Evolutionary conservation across 2,888 invertebrate genomes (phyloP).

Genomic region (Tridacna crocea): DNA sequence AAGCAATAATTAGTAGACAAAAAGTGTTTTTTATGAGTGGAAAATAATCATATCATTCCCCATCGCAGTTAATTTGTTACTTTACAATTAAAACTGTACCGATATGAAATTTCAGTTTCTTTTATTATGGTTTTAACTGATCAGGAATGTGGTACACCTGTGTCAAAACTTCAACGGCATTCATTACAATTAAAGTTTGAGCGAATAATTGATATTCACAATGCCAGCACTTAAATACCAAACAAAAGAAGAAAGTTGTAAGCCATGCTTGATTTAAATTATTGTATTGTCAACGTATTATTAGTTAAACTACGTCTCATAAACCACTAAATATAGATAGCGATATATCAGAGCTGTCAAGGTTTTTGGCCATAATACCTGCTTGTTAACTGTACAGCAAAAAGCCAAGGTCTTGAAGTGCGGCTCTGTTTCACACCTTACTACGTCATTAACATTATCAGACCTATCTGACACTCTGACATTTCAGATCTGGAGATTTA

Average conservation of each 20-base stretch:
- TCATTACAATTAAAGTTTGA: conserved; percentile 7
- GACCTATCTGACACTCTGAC: conserved; percentile 60
- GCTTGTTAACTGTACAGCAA: background rate
- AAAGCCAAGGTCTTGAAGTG: conserved; percentile 40
- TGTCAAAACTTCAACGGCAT: background rate
- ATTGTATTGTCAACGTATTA: conserved; percentile 21
- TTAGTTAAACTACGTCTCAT: conserved; percentile 19
- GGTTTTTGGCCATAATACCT: background rate
- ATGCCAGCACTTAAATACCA: conserved; percentile 21
- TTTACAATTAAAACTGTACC: conserved; percentile 24
- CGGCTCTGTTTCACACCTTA: conserved; percentile 56
- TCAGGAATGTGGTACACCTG: conserved; percentile 22
- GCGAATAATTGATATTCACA: conserved; percentile 26
- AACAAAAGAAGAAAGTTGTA: conserved; percentile 17
- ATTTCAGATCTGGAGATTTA: conserved; percentile 48
- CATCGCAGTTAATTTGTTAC: conserved; percentile 18
- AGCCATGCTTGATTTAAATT: conserved; percentile 7
- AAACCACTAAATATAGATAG: conserved; percentile 23
- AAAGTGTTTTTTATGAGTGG: conserved; percentile 1
- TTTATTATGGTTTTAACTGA: conserved; percentile 3
- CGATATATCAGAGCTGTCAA: conserved; percentile 18
- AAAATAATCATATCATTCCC: conserved; percentile 20
- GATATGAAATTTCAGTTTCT: conserved; percentile 24
- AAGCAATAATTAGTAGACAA: background rate
- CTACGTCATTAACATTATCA: conserved; percentile 51